phyloP scores from a whole-genome alignment of 2,888 invertebrate genomes.

The Heteromurus nitidus region DNA sequence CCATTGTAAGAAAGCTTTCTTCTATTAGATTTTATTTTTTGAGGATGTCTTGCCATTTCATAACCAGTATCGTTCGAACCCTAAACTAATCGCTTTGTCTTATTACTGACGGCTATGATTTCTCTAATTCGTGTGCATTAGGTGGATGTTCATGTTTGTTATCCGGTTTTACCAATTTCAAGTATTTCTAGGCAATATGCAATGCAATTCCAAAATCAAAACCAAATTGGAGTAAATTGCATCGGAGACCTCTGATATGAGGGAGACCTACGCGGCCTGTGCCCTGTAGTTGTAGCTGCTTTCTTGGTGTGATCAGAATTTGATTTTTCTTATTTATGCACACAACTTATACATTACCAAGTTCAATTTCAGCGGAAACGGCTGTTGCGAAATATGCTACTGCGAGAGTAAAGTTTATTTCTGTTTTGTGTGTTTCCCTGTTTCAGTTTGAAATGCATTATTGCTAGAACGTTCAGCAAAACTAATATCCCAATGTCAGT shows the following conservation, averaged over 20 bases:
- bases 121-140: no score
- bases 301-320: conserved; percentile 66
- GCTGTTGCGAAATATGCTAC: background rate
- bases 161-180: no score
- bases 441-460: background rate
- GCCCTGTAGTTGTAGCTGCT: background rate
- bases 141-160: no score
- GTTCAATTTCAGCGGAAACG: background rate
- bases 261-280: background rate
- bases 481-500: background rate
- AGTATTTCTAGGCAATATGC: no score
- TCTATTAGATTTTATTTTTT: background rate
- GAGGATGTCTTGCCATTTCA: background rate
- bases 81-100: background rate
- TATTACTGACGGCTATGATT: background rate
- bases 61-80: background rate
- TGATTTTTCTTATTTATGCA: no score
- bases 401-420: no score
- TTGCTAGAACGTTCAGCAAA: background rate
- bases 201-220: background rate
- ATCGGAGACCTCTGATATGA: background rate
- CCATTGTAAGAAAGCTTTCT: background rate
- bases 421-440: background rate
- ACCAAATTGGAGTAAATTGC: background rate
- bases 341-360: background rate